Percentiles rank a stretch among this genome's conserved stretches.
phyloP scores from a whole-genome alignment of 2,888 invertebrate genomes.

The Oithona nana region DNA sequence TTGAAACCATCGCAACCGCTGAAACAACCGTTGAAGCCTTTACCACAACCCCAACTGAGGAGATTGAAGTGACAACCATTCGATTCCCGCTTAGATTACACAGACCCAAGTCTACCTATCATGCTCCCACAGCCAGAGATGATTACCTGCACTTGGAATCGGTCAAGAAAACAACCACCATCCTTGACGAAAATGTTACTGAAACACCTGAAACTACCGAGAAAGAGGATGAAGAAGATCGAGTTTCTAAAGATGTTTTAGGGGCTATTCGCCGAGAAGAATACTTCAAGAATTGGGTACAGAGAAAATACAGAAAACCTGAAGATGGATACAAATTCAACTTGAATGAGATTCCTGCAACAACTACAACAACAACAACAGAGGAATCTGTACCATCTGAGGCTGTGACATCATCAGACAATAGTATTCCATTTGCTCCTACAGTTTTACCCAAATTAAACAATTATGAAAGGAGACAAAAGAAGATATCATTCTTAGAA shows the following conservation, averaged over 20 bases:
- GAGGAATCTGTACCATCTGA: neutral
- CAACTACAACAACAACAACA: neutral
- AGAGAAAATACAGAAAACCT: slow-evolving; percentile 2
- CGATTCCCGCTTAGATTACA: neutral
- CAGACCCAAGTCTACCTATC: neutral
- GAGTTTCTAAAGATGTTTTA: neutral
- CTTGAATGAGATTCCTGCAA: neutral
- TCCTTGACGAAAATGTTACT: neutral
- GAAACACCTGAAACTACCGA: neutral
- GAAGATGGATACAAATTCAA: neutral
- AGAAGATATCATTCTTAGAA: neutral
- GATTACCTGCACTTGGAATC: neutral
- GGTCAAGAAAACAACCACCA: too few species aligned
- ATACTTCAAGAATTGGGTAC: slow-evolving; percentile 12
- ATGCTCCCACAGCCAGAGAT: neutral
- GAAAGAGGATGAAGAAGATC: neutral
- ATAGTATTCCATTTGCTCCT: slow-evolving; percentile 6
- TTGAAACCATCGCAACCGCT: neutral
- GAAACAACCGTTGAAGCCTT: neutral
- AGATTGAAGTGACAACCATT: neutral
- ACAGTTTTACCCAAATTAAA: slow-evolving; percentile 3
- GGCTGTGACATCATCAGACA: neutral
- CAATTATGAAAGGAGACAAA: neutral
- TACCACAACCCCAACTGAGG: neutral
- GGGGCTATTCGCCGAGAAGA: neutral